Evolutionary conservation across 2,797 vertebrate species (phyloP), one percentile per base, ranked within the genome.

Genomic region (Girardinus metallicus): DNA sequence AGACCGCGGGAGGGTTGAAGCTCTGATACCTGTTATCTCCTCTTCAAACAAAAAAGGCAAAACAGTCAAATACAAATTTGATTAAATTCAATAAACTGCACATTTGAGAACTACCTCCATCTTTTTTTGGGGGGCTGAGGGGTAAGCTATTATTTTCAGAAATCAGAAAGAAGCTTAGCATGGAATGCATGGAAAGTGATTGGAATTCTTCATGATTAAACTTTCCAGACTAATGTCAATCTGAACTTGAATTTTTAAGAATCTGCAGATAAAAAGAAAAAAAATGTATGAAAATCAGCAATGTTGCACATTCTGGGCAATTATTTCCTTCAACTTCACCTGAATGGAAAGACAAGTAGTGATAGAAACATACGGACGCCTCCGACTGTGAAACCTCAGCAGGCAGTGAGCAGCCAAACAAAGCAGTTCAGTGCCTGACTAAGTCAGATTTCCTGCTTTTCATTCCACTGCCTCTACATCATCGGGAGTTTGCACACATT

Each of bases 391-490:
- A 86, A 83, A 76, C 75, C 80, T 78, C 82, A 84, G 79, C 87
- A 86, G 86, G 84, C 85, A 83, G 80, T 13, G 80, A 88, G 86
- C 88, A 86, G 79, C 76, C 82, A 83, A 79, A 83, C 85, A 39
- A 84, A 82, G 81, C 89, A 87, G 81, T 84, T 86, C 89, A 84
- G 79, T 89, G 85, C 75, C 82, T 85, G 83, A 82, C 84, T 82
- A 80, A 88, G 86, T 84, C 83, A 91, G 90, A 92, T 89, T 89
- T 88, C 85, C 88, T 82, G 87, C 90, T 92, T 92, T 18, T 93
- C 93, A 93, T 93, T 91, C 93, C 90, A 92, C 85, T 72, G 81
- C 89, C 83, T 80, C 80, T 82, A 26, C 21, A 86, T 94, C 91
- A 93, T 92, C 87, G 90, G 84, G 85, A 89, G 83, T 82, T 87